These are phyloP conservation scores for Atlantisia rogersi DNA, from an alignment of 2,113 vertebrate species.

Conservation along the genomic window DNA sequence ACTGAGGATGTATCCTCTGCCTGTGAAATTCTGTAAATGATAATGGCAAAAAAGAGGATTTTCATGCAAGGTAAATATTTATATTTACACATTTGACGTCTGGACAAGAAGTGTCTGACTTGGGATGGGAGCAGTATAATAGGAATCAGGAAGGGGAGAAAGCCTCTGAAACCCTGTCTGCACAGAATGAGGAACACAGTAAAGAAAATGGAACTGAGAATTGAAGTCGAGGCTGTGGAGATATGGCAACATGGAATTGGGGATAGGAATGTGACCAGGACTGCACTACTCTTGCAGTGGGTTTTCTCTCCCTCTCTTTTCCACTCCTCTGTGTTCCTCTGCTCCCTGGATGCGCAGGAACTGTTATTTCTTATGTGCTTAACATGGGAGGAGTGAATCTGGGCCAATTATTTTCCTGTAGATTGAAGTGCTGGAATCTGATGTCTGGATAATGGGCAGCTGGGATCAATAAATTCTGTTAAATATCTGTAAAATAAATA, in stretches of 20 bases:
- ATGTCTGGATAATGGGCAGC: background rate
- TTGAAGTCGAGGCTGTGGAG: background rate
- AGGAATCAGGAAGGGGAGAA: background rate
- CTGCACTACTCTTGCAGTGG: fast-evolving
- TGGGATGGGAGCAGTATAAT: background rate
- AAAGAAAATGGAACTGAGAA: background rate
- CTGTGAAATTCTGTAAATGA: background rate
- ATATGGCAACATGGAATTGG: background rate
- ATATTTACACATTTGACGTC: fast-evolving
- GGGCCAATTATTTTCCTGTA: background rate
- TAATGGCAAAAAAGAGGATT: background rate
- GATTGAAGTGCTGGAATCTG: background rate
- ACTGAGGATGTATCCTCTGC: background rate
- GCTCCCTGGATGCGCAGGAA: background rate
- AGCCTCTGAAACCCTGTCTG: background rate
- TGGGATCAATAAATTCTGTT: background rate
- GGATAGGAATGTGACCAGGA: background rate
- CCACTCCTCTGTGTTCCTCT: background rate
- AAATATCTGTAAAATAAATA: background rate
- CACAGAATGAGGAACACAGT: fast-evolving
- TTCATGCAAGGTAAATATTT: background rate
- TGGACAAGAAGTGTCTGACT: background rate
- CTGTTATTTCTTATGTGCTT: background rate
- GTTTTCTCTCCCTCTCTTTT: background rate
- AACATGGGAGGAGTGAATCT: background rate